Base-by-base conservation (phyloP, 1,140 invertebrate species). In the Bombus waltoni region DNA sequence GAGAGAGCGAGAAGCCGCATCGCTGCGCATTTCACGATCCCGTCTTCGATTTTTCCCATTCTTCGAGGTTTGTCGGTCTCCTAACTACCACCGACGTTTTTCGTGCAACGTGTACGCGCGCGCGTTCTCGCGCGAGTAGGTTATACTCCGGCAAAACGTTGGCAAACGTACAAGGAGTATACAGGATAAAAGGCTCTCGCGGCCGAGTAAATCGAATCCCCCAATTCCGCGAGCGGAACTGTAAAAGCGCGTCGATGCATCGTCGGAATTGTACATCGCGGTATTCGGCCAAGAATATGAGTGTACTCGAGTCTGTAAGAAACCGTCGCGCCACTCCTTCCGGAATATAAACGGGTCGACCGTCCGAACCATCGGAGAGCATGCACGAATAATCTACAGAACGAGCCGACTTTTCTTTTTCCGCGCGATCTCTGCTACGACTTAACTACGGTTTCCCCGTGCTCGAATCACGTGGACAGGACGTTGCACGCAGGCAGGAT, bases 121-220 rank as follows among this genome's bases (percentile, higher is more conserved):
- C 65, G 73, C 53, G 65, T 68, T 11, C 72, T 15, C 44, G 25
- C 59, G 44, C 9, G 44, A n/a, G 15, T 3, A 28, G 25, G 57
- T 32, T 76, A n/a, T 28, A 22, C 22, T n/a, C 38, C n/a, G 47
- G 15, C 32, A 68, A 75, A 70, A 65, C 28, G 62, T 77, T 77
- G 81, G 81, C 72, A 83, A 44, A 22, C 72, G 42, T 40, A 40
- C 59, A 76, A 75, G 42, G 44, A 53, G 40, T 3, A 9, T 47
- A 47, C 22, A 28, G 44, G 65, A 83, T 68, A 70, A 83, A 77
- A 70, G 73, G 32, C 18, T 81, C 47, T 32, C 35, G 72, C 15
- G 32, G 32, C n/a, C n/a, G 38, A 28, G 32, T 42, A 77, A 83
- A 77, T 77, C 73, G 81, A 77, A 68, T 83, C 59, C 44, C 18